Percentiles rank a stretch among this genome's conserved stretches.
Evolutionary conservation across 92 coral and sea anemone genomes (phyloP).

Genomic region (Ricordea florida): DNA sequence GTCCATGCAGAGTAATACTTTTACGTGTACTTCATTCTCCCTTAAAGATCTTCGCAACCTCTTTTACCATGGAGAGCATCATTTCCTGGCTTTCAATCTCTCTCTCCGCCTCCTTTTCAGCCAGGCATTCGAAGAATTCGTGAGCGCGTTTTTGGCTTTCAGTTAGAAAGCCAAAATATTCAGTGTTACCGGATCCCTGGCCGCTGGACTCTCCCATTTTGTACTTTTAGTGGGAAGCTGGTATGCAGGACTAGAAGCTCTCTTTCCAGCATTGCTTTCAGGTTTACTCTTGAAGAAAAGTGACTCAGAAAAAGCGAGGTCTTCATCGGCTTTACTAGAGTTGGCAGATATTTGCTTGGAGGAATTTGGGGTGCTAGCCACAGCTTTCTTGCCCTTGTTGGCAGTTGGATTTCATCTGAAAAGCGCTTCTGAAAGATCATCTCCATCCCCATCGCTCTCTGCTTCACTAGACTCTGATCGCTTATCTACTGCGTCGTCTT

Average conservation of each 20-base stretch:
- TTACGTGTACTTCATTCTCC: background rate
- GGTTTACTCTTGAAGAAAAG: background rate
- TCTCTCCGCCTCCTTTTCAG: conserved; percentile 7
- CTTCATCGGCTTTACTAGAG: background rate
- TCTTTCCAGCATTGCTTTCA: background rate
- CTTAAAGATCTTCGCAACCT: background rate
- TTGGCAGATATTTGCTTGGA: background rate
- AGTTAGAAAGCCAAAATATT: background rate
- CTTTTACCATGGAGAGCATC: background rate
- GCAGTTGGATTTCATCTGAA: background rate
- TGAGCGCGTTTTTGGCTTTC: conserved; percentile 31
- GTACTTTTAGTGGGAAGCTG: too few species aligned
- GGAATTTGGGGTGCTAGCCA: conserved; percentile 2
- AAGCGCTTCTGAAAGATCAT: background rate
- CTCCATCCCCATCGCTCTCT: conserved; percentile 1
- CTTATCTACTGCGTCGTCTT: conserved; percentile 2
- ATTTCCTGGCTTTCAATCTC: background rate
- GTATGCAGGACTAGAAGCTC: background rate
- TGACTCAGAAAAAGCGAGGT: too few species aligned
- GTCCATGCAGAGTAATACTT: too few species aligned
- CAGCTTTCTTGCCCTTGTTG: background rate
- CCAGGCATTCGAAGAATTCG: background rate
- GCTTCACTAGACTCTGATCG: background rate
- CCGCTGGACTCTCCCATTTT: too few species aligned
- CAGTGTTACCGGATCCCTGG: too few species aligned